phyloP scores from a whole-genome alignment of 92 coral and sea anemone genomes.

The Muricea muricata region DNA sequence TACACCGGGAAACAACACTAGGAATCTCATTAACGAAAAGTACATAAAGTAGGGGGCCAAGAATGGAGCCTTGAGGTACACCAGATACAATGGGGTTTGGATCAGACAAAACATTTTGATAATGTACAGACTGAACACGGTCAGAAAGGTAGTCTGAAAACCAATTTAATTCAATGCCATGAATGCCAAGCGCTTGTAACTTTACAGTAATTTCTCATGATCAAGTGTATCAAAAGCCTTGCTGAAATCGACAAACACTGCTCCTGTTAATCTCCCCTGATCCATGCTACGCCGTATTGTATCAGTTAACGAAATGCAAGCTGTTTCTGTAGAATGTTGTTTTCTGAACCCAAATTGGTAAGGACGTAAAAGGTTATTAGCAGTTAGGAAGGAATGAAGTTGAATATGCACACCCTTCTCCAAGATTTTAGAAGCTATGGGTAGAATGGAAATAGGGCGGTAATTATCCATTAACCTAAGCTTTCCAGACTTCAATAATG shows the following conservation, averaged over 20 bases:
- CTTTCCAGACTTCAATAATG: background rate
- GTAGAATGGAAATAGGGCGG: background rate
- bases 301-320: constrained; percentile 1
- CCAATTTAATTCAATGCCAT: constrained; percentile 26
- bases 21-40: constrained; percentile 23
- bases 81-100: background rate
- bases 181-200: constrained; percentile 20
- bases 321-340: background rate
- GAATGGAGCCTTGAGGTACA: constrained; percentile 26
- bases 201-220: background rate
- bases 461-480: background rate
- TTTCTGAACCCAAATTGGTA: background rate
- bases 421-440: background rate
- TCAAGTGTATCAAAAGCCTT: constrained; percentile 1
- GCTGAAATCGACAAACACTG: constrained; percentile 22
- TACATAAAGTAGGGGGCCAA: constrained; percentile 35
- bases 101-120: constrained; percentile 24
- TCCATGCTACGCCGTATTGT: constrained; percentile 14
- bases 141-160: constrained; percentile 28
- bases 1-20: constrained; percentile 9
- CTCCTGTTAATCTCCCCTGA: constrained; percentile 14
- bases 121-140: constrained; percentile 24
- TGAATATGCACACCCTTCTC: background rate
- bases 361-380: background rate
- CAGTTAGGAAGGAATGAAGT: background rate